Evolutionary conservation across 2,113 vertebrate genomes (phyloP), one percentile per base, ranked within the genome.

Genomic region (Chionis minor): DNA sequence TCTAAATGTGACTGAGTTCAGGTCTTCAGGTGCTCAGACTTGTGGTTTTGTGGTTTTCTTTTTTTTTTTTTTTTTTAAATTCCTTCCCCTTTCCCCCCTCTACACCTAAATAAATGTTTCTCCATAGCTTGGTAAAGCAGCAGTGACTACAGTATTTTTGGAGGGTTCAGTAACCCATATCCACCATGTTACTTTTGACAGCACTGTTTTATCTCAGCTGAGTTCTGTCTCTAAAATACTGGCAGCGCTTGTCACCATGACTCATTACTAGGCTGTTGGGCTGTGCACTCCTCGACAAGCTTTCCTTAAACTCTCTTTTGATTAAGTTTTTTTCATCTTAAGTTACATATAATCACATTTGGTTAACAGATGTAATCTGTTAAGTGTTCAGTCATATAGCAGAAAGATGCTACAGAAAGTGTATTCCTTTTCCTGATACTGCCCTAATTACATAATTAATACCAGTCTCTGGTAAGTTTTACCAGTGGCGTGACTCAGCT

Each of bases 401-500:
- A 84, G 45, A 45, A 71, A 81, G 72, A 58, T 66, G n/a, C 72
- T 86, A 23, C 28, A 44, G 83, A 67, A 84, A 58, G 22, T 47
- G 10, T 62, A 14, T 83, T 80, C 33, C 62, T 69, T 47, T 92
- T 91, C 67, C 63, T 78, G 63, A 42, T 81, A 14, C 55, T 88
- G 55, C 38, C 52, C 80, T 86, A 71, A 71, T 95, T 72, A 44
- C 74, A 71, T 78, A 62, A 93, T 80, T 81, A 83, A 62, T 66
- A 45, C 55, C n/a, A 45, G 80, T 55, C 75, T 81, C 45, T 66
- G 45, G 66, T 44, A 35, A 77, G 42, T 33, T 59, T 77, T 77
- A 49, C 74, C 28, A 22, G 72, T 7, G 4, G 19, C 0, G 3
- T 93, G 86, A 91, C 67, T 92, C 95, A 89, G 51, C n/a, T 10